Conservation (phyloP, 2,113 vertebrate species). For the Poeciliopsis turrubarensis region DNA sequence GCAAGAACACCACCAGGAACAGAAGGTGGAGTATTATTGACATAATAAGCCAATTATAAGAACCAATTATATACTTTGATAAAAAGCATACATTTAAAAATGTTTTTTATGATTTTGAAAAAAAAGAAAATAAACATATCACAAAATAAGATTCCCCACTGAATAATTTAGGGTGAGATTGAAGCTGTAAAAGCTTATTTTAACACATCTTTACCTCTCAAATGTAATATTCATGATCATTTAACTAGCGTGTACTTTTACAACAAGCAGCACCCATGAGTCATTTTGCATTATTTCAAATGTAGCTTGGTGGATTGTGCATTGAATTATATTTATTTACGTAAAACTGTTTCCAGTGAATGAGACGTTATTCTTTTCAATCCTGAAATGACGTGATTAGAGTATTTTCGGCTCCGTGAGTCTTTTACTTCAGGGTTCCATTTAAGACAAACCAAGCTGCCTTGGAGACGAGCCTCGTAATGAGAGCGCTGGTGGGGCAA, state of each 20-base stretch:
- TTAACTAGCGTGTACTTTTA: not conserved
- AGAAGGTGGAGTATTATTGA: not conserved
- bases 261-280: not conserved
- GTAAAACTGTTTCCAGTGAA: not conserved
- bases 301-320: not conserved
- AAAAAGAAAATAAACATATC: too few species aligned
- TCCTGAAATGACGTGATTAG: not conserved
- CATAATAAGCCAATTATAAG: not conserved
- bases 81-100: too few species aligned
- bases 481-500: conserved; percentile 63
- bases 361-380: not conserved
- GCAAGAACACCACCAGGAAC: not conserved
- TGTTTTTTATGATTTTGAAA: too few species aligned
- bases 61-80: not conserved
- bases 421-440: conserved; percentile 1
- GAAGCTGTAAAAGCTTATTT: not conserved
- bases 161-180: not conserved
- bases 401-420: not conserved
- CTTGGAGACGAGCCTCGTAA: conserved; percentile 55
- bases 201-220: not conserved
- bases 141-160: not conserved
- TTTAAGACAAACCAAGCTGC: conserved; percentile 61
- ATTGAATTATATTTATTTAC: not conserved
- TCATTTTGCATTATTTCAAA: not conserved
- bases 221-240: not conserved